Percentiles rank a stretch among this genome's conserved stretches.
phyloP scores from a whole-genome alignment of 2,888 invertebrate species.

The Dendrolimus houi region DNA sequence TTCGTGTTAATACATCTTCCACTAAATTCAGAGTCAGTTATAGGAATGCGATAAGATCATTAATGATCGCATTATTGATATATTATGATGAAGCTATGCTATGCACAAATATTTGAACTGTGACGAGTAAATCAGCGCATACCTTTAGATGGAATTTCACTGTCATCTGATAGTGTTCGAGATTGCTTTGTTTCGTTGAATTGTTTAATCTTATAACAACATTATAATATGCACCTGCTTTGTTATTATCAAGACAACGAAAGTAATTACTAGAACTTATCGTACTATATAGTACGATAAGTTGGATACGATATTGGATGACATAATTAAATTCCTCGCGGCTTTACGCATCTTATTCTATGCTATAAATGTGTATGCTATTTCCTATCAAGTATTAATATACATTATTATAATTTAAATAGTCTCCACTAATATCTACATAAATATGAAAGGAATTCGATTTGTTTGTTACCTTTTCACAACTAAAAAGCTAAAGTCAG shows the following conservation, averaged over 20 bases:
- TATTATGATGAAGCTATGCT: background rate
- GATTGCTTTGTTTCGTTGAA: conserved; percentile 4
- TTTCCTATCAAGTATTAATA: too few species aligned
- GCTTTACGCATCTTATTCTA: too few species aligned
- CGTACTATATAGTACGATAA: background rate
- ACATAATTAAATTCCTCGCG: background rate
- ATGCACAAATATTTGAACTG: background rate
- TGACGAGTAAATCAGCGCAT: background rate
- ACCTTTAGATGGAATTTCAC: conserved; percentile 12
- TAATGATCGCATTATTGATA: background rate
- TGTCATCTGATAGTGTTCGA: conserved; percentile 3
- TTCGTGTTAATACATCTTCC: too few species aligned
- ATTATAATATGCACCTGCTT: background rate
- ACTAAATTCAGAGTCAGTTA: too few species aligned
- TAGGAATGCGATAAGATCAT: too few species aligned
- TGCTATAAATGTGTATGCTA: too few species aligned
- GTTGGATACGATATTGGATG: too few species aligned
- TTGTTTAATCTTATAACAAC: background rate
- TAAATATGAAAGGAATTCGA: too few species aligned
- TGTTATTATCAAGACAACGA: background rate
- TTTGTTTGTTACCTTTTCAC: too few species aligned
- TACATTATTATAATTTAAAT: too few species aligned
- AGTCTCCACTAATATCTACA: too few species aligned
- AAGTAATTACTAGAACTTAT: background rate
- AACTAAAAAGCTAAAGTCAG: too few species aligned